Percentiles rank a stretch among this genome's conserved stretches.
Evolutionary conservation across 2,888 invertebrate species (phyloP).

Genomic region (Antheraea assamensis): DNA sequence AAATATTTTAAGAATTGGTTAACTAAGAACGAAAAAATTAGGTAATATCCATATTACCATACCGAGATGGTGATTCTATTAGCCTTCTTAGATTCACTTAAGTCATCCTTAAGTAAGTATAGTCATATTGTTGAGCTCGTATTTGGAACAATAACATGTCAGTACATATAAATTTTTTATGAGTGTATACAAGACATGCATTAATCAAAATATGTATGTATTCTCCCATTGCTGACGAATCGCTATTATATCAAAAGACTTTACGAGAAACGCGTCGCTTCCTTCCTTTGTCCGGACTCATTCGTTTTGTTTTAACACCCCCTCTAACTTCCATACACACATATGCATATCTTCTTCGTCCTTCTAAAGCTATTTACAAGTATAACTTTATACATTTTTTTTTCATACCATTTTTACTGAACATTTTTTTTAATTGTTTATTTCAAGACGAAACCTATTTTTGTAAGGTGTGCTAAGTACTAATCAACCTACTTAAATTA

Average conservation of each 20-base stretch:
- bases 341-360: conserved; percentile 65
- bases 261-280: conserved; percentile 68
- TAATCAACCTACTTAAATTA: neutral
- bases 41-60: too few relatives aligned
- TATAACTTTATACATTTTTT: conserved; percentile 26
- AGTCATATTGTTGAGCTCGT: neutral
- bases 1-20: too few relatives aligned
- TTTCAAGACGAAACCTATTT: neutral
- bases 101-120: neutral
- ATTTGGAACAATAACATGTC: neutral
- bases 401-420: neutral
- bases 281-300: conserved; percentile 80
- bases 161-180: neutral
- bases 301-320: conserved; percentile 82
- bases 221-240: conserved; percentile 56
- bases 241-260: conserved; percentile 69
- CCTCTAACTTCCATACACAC: conserved; percentile 76
- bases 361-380: conserved; percentile 45
- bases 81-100: too few relatives aligned
- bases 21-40: too few relatives aligned
- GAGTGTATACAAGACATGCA: conserved; percentile 44
- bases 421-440: neutral
- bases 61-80: too few relatives aligned
- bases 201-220: conserved; percentile 80
- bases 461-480: neutral